phyloP scores from a whole-genome alignment of 1,140 invertebrate species.

The Argopecten irradians region DNA sequence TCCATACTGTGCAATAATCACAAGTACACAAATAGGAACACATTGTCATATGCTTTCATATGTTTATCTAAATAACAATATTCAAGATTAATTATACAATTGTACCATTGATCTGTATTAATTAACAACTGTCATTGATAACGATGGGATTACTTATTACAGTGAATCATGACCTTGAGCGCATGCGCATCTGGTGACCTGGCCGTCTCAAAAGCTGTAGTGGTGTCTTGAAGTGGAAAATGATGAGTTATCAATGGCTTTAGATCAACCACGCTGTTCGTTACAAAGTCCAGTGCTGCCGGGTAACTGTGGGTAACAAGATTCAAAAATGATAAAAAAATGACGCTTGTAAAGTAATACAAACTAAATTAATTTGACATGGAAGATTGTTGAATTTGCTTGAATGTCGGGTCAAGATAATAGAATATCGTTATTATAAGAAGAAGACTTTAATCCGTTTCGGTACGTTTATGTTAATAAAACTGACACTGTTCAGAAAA shows the following conservation, averaged over 20 bases:
- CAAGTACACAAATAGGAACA: too few relatives aligned
- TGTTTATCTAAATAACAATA: too few relatives aligned
- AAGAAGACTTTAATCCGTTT: too few relatives aligned
- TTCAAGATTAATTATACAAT: too few relatives aligned
- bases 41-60: too few relatives aligned
- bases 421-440: neutral
- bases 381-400: neutral
- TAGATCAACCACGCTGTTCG: conserved; percentile 88
- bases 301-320: conserved; percentile 83
- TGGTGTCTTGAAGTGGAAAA: conserved; percentile 88
- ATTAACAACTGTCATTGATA: too few relatives aligned
- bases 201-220: conserved; percentile 87
- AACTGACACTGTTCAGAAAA: too few relatives aligned
- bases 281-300: conserved; percentile 88
- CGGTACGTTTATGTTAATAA: too few relatives aligned
- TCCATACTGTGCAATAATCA: too few relatives aligned
- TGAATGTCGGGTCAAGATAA: neutral
- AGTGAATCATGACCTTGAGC: conserved; percentile 95
- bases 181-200: conserved; percentile 77
- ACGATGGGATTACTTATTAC: conserved; percentile 74
- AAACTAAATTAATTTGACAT: neutral
- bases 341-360: neutral
- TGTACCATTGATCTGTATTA: too few relatives aligned
- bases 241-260: conserved; percentile 94
- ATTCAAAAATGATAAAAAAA: too few relatives aligned